These are phyloP conservation scores for Conger conger DNA, from an alignment of 2,113 vertebrate species.

Conservation along the genomic window DNA sequence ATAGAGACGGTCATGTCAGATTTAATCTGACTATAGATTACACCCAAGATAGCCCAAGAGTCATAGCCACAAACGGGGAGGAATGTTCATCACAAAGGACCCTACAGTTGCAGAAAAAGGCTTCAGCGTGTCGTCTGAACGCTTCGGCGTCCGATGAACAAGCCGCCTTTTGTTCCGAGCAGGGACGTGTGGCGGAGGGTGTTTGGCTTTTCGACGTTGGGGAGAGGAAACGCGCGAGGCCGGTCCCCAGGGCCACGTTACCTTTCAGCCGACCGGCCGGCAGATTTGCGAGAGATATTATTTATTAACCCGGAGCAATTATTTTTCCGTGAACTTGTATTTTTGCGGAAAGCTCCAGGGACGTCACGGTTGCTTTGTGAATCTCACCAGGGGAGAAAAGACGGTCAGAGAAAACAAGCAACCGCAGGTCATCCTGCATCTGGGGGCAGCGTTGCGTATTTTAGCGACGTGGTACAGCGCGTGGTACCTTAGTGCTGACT, in stretches of 20 bases:
- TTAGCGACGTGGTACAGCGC: too few species aligned
- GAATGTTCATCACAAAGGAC: constrained; percentile 24
- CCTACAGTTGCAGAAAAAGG: constrained; percentile 23
- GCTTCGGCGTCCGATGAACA: constrained; percentile 6
- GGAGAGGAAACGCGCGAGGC: constrained; percentile 10
- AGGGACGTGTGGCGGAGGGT: constrained; percentile 19
- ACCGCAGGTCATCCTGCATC: neutral
- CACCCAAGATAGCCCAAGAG: neutral
- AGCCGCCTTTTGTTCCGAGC: constrained; percentile 23
- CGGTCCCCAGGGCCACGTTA: neutral
- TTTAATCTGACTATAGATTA: neutral
- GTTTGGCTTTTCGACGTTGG: constrained; percentile 31
- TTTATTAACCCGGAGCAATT: constrained; percentile 33
- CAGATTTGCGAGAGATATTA: constrained; percentile 34
- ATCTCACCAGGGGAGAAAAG: constrained; percentile 16
- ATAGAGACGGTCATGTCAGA: neutral
- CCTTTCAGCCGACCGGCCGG: neutral
- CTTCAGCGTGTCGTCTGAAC: neutral
- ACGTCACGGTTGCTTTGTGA: constrained; percentile 12
- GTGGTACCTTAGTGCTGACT: too few species aligned
- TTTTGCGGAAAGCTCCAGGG: constrained; percentile 34
- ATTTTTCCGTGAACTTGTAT: constrained; percentile 45
- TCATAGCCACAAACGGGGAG: neutral
- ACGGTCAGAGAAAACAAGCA: constrained; percentile 47
- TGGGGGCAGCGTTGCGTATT: neutral